Conservation (phyloP, 2,113 vertebrate species). For the Sinocyclocheilus anshuiensis region DNA sequence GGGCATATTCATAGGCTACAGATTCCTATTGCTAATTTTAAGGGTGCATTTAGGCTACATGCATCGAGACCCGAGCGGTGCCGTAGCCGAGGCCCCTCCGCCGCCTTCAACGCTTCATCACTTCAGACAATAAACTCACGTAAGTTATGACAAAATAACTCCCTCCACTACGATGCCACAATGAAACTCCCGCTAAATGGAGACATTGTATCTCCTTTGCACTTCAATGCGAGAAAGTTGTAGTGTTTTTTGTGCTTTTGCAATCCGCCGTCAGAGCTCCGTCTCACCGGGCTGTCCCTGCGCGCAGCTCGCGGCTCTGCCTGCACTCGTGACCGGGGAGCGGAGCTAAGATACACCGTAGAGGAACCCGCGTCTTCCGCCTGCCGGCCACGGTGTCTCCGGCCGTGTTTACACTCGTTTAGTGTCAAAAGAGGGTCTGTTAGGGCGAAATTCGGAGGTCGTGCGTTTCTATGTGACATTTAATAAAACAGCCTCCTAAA, state of each 20-base stretch:
- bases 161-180: not conserved
- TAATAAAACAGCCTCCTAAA: not conserved
- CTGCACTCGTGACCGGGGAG: constrained; percentile 69
- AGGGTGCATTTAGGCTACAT: not conserved
- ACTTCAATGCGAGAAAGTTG: not conserved
- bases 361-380: constrained; percentile 71
- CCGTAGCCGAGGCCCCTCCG: constrained; percentile 3
- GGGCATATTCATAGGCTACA: too few relatives aligned
- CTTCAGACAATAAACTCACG: constrained; percentile 23
- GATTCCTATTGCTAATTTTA: not conserved
- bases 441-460: not conserved
- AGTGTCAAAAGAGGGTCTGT: not conserved
- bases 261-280: constrained; percentile 24
- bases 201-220: not conserved
- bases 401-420: not conserved
- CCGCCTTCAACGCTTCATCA: constrained; percentile 7
- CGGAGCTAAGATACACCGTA: constrained; percentile 77
- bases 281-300: constrained; percentile 66
- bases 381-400: constrained; percentile 62
- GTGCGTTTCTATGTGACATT: not conserved
- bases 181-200: not conserved
- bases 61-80: not conserved
- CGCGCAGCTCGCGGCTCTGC: constrained; percentile 68
- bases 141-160: constrained; percentile 13
- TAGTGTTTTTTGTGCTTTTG: not conserved